Percentiles rank a stretch among this genome's conserved stretches.
Evolutionary conservation across 1,140 invertebrate species (phyloP).

Genomic region (Drosophila erecta): DNA sequence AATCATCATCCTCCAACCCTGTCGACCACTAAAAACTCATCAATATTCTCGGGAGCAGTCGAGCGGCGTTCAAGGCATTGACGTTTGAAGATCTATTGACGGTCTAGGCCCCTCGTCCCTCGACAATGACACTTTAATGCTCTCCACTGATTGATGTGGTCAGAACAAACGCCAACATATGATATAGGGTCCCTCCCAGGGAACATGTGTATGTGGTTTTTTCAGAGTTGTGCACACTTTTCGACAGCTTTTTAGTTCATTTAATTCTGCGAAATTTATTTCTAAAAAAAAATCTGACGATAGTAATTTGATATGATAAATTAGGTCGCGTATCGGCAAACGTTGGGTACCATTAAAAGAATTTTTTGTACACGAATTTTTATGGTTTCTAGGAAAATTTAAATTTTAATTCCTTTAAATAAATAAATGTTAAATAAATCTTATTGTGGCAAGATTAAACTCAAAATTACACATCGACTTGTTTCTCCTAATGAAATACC

Average conservation of each 20-base stretch:
- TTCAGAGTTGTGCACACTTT: constrained; percentile 29
- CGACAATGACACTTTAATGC: constrained; percentile 80
- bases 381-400: not conserved
- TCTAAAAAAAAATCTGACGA: not conserved
- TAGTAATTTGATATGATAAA: constrained; percentile 27
- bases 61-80: constrained; percentile 53
- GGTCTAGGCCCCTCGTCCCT: constrained; percentile 28
- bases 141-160: constrained; percentile 69
- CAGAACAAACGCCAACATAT: constrained; percentile 42
- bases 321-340: constrained; percentile 11
- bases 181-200: constrained; percentile 48
- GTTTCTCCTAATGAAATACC: too few species aligned
- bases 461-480: too few species aligned
- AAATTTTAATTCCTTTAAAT: not conserved
- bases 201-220: constrained; percentile 56
- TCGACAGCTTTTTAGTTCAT: constrained; percentile 38
- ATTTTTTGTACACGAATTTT: too few species aligned
- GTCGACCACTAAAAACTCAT: constrained; percentile 72
- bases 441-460: too few species aligned
- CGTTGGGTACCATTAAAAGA: constrained; percentile 10
- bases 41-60: constrained; percentile 54
- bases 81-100: constrained; percentile 78
- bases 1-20: constrained; percentile 23
- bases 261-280: constrained; percentile 35
- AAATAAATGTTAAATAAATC: too few species aligned